phyloP scores from a whole-genome alignment of 2,113 vertebrate genomes.

The Pycnonotus jocosus region DNA sequence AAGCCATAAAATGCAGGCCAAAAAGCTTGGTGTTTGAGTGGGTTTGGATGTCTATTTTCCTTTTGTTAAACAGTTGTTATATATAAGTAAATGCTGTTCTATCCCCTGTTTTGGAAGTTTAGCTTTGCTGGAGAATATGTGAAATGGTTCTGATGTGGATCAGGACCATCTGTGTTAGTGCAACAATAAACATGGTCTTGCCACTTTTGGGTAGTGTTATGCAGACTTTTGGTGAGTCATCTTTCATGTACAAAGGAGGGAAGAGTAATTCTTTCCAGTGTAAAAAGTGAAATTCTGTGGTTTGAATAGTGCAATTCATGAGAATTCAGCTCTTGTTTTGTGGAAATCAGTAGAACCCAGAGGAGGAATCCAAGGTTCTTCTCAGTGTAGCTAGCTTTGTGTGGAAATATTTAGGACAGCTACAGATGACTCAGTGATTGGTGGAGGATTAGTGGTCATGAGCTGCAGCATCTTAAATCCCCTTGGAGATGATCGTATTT shows the following conservation, averaged over 20 bases:
- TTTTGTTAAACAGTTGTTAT: neutral
- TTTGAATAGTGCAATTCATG: neutral
- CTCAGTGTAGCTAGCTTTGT: neutral
- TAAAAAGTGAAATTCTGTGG: constrained; percentile 9
- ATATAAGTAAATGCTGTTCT: neutral
- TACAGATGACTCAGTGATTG: neutral
- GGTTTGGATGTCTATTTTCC: neutral
- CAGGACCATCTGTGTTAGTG: neutral
- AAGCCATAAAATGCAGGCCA: neutral
- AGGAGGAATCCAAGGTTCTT: neutral
- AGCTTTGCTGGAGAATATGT: neutral
- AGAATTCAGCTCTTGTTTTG: neutral
- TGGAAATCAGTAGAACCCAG: neutral
- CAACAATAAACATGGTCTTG: neutral
- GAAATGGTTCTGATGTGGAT: neutral
- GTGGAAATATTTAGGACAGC: constrained; percentile 1
- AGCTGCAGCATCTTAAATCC: neutral
- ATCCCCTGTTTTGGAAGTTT: neutral
- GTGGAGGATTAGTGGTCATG: neutral
- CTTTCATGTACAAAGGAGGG: neutral
- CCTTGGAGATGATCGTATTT: neutral
- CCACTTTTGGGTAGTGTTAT: neutral
- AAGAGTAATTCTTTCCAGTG: neutral
- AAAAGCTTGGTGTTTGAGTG: neutral
- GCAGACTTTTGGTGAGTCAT: neutral